These are phyloP conservation scores for Danionella cerebrum DNA, from an alignment of 2,113 vertebrate genomes.

Conservation along the genomic window DNA sequence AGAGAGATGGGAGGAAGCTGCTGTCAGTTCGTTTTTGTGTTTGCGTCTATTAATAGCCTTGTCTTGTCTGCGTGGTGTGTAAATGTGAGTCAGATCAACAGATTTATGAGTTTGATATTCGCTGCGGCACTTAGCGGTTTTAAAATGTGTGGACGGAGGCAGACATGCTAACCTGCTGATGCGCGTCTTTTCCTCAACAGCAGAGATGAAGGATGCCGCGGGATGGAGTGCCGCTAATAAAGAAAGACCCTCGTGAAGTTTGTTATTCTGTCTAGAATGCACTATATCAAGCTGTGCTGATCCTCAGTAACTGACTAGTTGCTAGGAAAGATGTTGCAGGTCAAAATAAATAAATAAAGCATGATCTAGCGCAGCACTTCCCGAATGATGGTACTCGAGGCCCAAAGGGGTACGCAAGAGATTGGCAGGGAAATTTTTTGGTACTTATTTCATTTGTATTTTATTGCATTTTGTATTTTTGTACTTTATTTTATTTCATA, in stretches of 20 bases:
- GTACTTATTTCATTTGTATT: too few relatives aligned
- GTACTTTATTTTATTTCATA: too few relatives aligned
- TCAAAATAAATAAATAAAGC: too few relatives aligned
- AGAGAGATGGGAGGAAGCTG: not conserved
- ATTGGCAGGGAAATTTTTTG: too few relatives aligned
- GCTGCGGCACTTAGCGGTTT: not conserved
- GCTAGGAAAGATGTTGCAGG: too few relatives aligned
- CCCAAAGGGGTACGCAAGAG: too few relatives aligned
- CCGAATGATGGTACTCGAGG: too few relatives aligned
- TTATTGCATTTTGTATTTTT: too few relatives aligned
- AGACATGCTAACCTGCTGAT: not conserved
- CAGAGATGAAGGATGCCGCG: not conserved
- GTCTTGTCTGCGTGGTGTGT: not conserved
- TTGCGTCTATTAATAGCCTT: not conserved
- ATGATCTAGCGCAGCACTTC: too few relatives aligned
- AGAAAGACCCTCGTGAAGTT: not conserved
- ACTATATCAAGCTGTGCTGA: not conserved
- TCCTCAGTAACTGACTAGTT: too few relatives aligned
- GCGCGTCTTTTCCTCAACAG: not conserved
- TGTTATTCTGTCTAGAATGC: not conserved
- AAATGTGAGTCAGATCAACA: not conserved
- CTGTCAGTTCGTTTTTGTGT: not conserved
- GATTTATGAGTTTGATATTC: not conserved
- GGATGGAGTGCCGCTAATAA: not conserved
- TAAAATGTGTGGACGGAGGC: not conserved